Percentiles rank a stretch among this genome's conserved stretches.
Conservation (phyloP, 2,888 invertebrate genomes). For the Megalurothrips usitatus region DNA sequence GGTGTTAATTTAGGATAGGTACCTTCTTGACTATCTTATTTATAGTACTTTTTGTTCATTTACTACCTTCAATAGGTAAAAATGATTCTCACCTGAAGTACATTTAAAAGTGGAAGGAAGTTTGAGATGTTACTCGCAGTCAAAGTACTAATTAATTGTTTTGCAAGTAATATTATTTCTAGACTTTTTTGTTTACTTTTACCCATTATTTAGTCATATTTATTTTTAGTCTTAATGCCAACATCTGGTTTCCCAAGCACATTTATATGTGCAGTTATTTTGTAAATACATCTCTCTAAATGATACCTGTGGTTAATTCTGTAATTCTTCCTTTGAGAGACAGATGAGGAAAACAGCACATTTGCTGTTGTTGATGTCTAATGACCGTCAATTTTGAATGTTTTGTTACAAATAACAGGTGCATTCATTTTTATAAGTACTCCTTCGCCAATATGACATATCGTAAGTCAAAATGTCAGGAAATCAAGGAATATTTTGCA, state of each 20-base stretch:
- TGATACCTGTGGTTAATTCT: neutral
- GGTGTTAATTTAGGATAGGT: neutral
- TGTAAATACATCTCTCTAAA: neutral
- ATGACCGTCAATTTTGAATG: neutral
- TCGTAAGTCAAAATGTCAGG: neutral
- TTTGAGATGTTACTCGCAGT: neutral
- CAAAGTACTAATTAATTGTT: neutral
- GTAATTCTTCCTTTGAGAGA: too few species aligned
- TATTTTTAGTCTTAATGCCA: constrained; percentile 15
- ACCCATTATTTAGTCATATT: constrained; percentile 20
- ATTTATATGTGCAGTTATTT: neutral
- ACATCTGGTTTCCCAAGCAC: neutral
- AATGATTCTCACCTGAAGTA: neutral
- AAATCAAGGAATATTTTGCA: neutral
- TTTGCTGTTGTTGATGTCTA: too few species aligned
- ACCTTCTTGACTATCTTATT: neutral
- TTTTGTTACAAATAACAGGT: neutral
- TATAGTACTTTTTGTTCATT: neutral
- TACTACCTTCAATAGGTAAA: neutral
- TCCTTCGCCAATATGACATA: neutral
- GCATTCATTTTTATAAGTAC: neutral
- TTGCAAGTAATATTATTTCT: neutral
- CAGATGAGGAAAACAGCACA: too few species aligned
- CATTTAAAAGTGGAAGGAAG: neutral
- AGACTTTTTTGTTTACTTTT: neutral